These are phyloP conservation scores for Aphyosemion australe DNA, from an alignment of 2,113 vertebrate genomes.

Conservation along the genomic window DNA sequence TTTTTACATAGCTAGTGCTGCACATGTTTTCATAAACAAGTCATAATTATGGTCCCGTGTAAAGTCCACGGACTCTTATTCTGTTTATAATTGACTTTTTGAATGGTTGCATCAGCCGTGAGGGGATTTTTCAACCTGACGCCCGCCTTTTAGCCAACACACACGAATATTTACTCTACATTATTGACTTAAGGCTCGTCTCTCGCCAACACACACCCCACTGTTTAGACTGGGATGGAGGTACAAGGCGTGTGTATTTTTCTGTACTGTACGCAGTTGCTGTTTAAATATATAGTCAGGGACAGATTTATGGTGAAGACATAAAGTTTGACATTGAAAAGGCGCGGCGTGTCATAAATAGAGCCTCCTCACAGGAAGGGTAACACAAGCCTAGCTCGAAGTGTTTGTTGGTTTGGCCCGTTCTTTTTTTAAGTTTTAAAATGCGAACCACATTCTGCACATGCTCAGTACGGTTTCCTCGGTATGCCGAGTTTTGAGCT, in stretches of 20 bases:
- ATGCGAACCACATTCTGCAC: conserved; percentile 57
- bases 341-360: conserved; percentile 17
- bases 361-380: conserved; percentile 13
- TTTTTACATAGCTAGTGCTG: too few species aligned
- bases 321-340: not conserved
- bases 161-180: conserved; percentile 47
- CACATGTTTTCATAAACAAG: not conserved
- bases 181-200: conserved; percentile 55
- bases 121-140: conserved; percentile 31
- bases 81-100: conserved; percentile 38
- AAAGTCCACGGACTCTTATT: not conserved
- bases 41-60: not conserved
- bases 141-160: conserved; percentile 8
- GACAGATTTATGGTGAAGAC: conserved; percentile 15
- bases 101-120: conserved; percentile 35
- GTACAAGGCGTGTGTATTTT: conserved; percentile 16
- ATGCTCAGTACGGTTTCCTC: conserved; percentile 56
- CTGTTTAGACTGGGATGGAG: conserved; percentile 18
- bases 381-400: conserved; percentile 20
- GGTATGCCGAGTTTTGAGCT: conserved; percentile 25
- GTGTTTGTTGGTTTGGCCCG: conserved; percentile 22
- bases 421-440: conserved; percentile 44
- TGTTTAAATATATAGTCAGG: conserved; percentile 7
- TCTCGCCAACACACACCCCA: conserved; percentile 13
- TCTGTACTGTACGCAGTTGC: conserved; percentile 17